Percentiles rank a stretch among this genome's conserved stretches.
These are phyloP conservation scores for Sparidentex hasta DNA, from an alignment of 2,797 vertebrate genomes.

Conservation along the genomic window DNA sequence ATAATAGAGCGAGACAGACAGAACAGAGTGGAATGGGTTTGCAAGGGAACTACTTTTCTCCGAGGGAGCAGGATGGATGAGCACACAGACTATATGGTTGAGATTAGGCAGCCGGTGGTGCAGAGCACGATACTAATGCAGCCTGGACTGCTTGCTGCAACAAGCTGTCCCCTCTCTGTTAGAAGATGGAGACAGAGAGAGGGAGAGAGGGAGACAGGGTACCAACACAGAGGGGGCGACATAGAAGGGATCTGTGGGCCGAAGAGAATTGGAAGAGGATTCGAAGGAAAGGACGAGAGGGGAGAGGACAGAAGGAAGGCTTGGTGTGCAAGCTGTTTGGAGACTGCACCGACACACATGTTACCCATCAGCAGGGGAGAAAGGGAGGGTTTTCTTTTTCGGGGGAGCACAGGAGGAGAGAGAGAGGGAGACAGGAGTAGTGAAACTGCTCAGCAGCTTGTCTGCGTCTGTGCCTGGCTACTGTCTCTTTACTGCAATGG, in stretches of 20 bases:
- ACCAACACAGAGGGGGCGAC: slow-evolving; percentile 2
- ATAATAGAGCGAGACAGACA: not conserved
- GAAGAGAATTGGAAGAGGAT: slow-evolving; percentile 27
- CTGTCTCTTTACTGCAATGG: slow-evolving; percentile 63
- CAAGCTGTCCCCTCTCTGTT: slow-evolving; percentile 61
- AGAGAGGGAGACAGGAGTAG: slow-evolving; percentile 26
- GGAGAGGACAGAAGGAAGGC: slow-evolving; percentile 59
- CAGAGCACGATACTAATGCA: slow-evolving; percentile 58
- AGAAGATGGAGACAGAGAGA: slow-evolving; percentile 31
- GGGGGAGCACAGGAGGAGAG: slow-evolving; percentile 12
- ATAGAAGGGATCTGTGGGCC: slow-evolving; percentile 3
- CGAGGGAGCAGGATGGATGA: slow-evolving; percentile 28
- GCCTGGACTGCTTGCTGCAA: slow-evolving; percentile 59
- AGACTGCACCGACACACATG: slow-evolving; percentile 58
- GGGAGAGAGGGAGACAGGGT: slow-evolving; percentile 2
- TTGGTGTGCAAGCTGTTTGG: slow-evolving; percentile 60
- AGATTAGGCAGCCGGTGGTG: slow-evolving; percentile 62
- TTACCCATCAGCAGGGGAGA: slow-evolving; percentile 60
- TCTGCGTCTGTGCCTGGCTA: slow-evolving; percentile 47
- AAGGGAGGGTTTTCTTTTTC: not conserved
- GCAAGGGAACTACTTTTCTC: slow-evolving; percentile 46
- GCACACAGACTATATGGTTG: slow-evolving; percentile 40
- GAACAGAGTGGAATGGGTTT: not conserved
- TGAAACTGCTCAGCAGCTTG: slow-evolving; percentile 62
- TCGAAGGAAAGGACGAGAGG: slow-evolving; percentile 19